A percentile compares a stretch with the other conserved stretches of the same genome.
Evolutionary conservation across 2,797 vertebrate species (phyloP).

Genomic region (Schizopygopsis pylzovi): DNA sequence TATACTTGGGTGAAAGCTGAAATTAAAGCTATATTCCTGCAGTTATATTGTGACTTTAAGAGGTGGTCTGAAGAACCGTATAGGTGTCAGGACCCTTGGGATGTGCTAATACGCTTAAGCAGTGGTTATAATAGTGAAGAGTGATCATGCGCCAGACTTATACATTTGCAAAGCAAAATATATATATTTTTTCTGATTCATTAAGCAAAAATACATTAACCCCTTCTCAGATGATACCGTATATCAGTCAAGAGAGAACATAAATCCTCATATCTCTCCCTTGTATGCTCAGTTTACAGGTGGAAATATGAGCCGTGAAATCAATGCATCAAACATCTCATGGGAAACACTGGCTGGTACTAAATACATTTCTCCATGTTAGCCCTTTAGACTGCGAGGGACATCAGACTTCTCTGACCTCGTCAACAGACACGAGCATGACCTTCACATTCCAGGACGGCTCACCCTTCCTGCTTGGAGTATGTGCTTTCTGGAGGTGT

Average conservation of each 20-base stretch:
- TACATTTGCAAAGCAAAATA: constrained; percentile 9
- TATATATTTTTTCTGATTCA: background rate
- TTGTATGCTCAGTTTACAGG: constrained; percentile 3
- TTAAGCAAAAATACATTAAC: background rate
- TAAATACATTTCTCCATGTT: background rate
- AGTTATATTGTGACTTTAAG: constrained; percentile 1
- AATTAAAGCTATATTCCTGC: background rate
- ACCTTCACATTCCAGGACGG: constrained; percentile 64
- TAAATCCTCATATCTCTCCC: background rate
- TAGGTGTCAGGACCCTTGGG: constrained; percentile 55
- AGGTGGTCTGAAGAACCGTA: constrained; percentile 45
- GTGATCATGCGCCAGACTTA: constrained; percentile 72
- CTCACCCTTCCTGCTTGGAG: background rate
- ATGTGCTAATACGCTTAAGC: constrained; percentile 65
- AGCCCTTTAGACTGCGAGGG: background rate
- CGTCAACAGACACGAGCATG: constrained; percentile 29
- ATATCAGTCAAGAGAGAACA: background rate
- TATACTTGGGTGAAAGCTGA: background rate
- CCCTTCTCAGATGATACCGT: background rate
- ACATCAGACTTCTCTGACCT: constrained; percentile 26
- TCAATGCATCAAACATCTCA: constrained; percentile 3
- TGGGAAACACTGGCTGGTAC: background rate
- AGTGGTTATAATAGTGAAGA: constrained; percentile 64
- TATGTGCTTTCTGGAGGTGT: constrained; percentile 41
- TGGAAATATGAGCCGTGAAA: constrained; percentile 9